Percentiles rank a stretch among this genome's conserved stretches.
Evolutionary conservation across 2,113 vertebrate species (phyloP).

Genomic region (Bungarus multicinctus): DNA sequence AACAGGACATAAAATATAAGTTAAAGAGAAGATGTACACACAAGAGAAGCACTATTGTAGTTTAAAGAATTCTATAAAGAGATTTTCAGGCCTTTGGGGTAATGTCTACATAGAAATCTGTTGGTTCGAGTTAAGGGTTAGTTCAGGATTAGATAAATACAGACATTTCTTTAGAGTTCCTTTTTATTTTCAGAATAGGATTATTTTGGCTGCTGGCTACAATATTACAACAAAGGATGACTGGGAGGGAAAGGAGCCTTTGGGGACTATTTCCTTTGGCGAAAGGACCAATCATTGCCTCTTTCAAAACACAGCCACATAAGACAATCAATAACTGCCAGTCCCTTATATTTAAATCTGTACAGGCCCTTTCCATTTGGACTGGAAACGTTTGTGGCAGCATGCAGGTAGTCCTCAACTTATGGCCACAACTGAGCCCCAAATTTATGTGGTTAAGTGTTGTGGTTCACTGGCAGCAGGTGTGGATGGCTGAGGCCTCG

Average conservation of each 20-base stretch:
- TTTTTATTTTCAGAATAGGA: background rate
- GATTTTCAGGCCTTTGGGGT: background rate
- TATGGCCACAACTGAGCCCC: too few relatives aligned
- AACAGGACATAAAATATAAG: slow-evolving; percentile 36
- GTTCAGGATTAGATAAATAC: background rate
- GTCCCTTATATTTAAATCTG: background rate
- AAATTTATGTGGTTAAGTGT: too few relatives aligned
- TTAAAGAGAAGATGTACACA: slow-evolving; percentile 24
- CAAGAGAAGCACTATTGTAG: slow-evolving; percentile 1
- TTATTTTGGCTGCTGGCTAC: slow-evolving; percentile 1
- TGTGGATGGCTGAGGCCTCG: too few relatives aligned
- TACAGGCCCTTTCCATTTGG: background rate
- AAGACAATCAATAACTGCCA: background rate
- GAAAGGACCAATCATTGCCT: background rate
- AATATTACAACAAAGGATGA: background rate
- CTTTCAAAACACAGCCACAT: background rate
- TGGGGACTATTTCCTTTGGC: background rate
- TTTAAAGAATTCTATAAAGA: slow-evolving; percentile 4
- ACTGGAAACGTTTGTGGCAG: background rate
- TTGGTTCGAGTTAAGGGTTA: background rate
- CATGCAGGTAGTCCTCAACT: too few relatives aligned
- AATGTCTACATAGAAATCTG: background rate
- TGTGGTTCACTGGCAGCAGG: too few relatives aligned
- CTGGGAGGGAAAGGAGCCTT: background rate
- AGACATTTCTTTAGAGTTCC: background rate